Base-by-base conservation (phyloP, 1,140 invertebrate species). In the Ephestia elutella region DNA sequence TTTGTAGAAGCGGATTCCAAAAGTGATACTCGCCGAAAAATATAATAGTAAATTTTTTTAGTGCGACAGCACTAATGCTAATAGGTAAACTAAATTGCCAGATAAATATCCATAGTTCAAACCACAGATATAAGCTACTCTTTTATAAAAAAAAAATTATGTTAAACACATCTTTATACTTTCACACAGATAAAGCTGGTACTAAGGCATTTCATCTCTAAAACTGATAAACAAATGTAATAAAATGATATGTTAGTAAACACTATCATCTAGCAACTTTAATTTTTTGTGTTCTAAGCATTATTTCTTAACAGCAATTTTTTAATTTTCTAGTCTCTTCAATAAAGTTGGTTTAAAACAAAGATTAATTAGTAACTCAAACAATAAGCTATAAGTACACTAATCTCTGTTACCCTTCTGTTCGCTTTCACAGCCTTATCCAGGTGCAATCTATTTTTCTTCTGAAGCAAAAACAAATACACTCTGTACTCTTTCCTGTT, bases 381-480 rank as follows among this genome's bases (percentile, higher is more conserved):
- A 83, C 70, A 73, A 79, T 86, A 5, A 86, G 83, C 81, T 63
- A 75, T 57, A 78, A 72, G 64, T 82, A 84, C 79, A 85, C 79
- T 84, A 86, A 78, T 76, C 72, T 75, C 73, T 80, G 66, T 88
- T 88, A 88, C 86, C 86, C 82, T 83, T 86, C 72, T 88, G 68
- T 81, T 86, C 74, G 77, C 75, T 80, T 86, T 86, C 73, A 79
- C 81, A 70, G 83, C 86, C 70, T 83, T 86, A 80, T 88, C 86
- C 86, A 84, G 83, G 57, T 86, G 86, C 80, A 88, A 88, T 86
- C 83, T 88, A 86, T 88, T 88, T 88, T 88, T 88, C 70, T 88
- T 88, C 86, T 88, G 86, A 82, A 86, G 83, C 82, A 86, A 88
- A 86, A 88, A 88, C 74, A 88, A 85, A 86, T 75, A 80, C 65